Conservation (phyloP, 2,888 invertebrate genomes). For the Chironomus tentans region DNA sequence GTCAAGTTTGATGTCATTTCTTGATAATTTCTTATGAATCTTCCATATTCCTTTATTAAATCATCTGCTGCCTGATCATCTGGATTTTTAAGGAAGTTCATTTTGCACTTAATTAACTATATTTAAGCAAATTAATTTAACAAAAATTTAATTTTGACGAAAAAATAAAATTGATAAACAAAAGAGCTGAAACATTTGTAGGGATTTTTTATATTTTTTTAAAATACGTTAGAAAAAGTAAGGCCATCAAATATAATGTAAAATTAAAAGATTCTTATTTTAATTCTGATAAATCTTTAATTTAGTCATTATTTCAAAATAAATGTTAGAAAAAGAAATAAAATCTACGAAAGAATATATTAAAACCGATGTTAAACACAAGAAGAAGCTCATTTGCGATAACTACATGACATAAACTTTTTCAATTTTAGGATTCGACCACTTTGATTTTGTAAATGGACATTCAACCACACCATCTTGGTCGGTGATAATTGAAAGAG, state of each 20-base stretch:
- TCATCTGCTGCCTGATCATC: not conserved
- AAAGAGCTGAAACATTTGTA: not conserved
- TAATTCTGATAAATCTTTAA: not conserved
- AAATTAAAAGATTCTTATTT: not conserved
- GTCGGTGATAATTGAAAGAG: conserved; percentile 84
- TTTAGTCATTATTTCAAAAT: not conserved
- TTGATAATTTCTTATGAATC: not conserved
- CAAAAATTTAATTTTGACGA: not conserved
- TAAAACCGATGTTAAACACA: no score
- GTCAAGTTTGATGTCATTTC: not conserved
- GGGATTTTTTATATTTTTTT: not conserved
- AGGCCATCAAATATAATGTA: no score
- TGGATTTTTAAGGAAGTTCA: not conserved
- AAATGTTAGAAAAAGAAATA: no score
- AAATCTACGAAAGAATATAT: no score
- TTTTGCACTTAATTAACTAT: not conserved
- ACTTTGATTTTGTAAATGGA: conserved; percentile 88
- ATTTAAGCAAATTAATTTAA: no score
- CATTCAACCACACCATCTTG: conserved; percentile 89
- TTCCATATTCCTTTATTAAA: not conserved
- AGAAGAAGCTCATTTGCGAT: not conserved
- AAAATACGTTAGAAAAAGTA: not conserved
- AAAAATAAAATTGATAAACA: not conserved
- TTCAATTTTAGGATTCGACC: conserved; percentile 82
- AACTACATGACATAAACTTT: conserved; percentile 93